These are phyloP conservation scores for Circaetus gallicus DNA, from an alignment of 2,113 vertebrate species.

Conservation along the genomic window DNA sequence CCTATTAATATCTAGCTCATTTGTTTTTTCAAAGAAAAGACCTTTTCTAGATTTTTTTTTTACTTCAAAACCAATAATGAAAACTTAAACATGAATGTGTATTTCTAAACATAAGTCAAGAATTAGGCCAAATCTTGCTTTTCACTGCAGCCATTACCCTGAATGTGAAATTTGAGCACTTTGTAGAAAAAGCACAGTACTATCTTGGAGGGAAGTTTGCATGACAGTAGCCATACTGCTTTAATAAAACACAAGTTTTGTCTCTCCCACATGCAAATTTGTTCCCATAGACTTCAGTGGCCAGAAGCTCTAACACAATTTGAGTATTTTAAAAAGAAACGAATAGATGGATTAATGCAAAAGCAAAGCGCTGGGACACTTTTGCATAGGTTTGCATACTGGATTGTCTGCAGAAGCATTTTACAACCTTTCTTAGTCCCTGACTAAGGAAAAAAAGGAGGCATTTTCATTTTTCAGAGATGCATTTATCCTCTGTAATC, in stretches of 20 bases:
- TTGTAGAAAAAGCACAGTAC: not conserved
- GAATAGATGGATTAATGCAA: not conserved
- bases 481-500: not conserved
- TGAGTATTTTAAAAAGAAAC: not conserved
- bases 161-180: not conserved
- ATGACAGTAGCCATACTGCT: not conserved
- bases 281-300: not conserved
- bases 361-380: rapidly evolving
- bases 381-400: not conserved
- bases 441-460: not conserved
- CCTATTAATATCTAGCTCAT: not conserved
- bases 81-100: not conserved
- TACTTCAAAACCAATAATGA: not conserved
- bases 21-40: not conserved
- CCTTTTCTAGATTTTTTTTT: not conserved
- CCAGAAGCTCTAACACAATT: not conserved
- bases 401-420: not conserved
- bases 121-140: not conserved
- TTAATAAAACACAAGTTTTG: not conserved
- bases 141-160: not conserved
- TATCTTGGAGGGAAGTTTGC: not conserved
- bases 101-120: not conserved
- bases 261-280: not conserved
- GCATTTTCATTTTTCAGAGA: not conserved
- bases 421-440: not conserved